These are phyloP conservation scores for Opisthograptis luteolata DNA, from an alignment of 2,888 invertebrate species.

Conservation along the genomic window DNA sequence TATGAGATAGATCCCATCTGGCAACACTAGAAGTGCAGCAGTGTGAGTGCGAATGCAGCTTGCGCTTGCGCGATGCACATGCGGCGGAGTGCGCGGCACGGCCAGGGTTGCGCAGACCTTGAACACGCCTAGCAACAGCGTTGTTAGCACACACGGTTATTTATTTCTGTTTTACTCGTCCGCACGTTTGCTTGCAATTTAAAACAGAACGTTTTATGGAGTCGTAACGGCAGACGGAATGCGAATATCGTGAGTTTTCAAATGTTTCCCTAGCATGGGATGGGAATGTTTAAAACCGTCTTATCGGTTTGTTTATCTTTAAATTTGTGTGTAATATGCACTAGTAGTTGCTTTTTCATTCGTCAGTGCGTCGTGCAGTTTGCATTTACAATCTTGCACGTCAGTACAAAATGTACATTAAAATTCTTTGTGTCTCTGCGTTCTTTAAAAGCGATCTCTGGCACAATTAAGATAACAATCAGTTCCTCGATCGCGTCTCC, in stretches of 20 bases:
- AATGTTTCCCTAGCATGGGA: slow-evolving; percentile 42
- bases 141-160: slow-evolving; percentile 59
- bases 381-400: slow-evolving; percentile 8
- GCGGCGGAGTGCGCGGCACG: slow-evolving; percentile 58
- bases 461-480: slow-evolving; percentile 32
- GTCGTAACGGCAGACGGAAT: slow-evolving; percentile 56
- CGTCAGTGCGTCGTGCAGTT: slow-evolving; percentile 10
- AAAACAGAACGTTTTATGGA: slow-evolving; percentile 70
- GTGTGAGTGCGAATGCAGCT: slow-evolving; percentile 53
- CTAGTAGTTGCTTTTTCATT: slow-evolving; percentile 12
- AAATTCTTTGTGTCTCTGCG: slow-evolving; percentile 15
- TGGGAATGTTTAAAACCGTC: slow-evolving; percentile 41
- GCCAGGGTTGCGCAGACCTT: slow-evolving; percentile 77
- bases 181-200: slow-evolving; percentile 71
- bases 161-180: slow-evolving; percentile 78
- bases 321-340: slow-evolving; percentile 21
- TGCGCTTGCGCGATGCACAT: slow-evolving; percentile 59
- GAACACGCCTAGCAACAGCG: slow-evolving; percentile 79
- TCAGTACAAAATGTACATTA: slow-evolving; percentile 16
- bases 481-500: slow-evolving; percentile 23
- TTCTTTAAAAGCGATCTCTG: slow-evolving; percentile 14
- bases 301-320: slow-evolving; percentile 48
- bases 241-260: slow-evolving; percentile 49
- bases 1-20: background rate
- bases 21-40: slow-evolving; percentile 23